Base-by-base conservation (phyloP, 1,140 invertebrate genomes). In the Drosophila bocki region DNA sequence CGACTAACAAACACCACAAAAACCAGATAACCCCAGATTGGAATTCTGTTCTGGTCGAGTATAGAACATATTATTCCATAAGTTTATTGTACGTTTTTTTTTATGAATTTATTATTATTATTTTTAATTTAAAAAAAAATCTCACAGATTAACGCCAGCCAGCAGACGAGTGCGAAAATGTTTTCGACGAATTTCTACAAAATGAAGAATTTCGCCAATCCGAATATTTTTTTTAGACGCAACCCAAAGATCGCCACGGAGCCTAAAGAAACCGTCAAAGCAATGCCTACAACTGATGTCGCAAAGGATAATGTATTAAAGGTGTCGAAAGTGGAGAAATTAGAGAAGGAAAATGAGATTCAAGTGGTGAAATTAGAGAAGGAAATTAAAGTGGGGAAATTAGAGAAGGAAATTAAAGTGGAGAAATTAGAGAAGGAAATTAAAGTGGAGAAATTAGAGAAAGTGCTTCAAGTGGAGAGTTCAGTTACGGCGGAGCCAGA, bases 181-280 rank as follows among this genome's bases (percentile, higher is more conserved):
- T 60, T 76, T 76, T 78, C 80, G 22, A 75, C 67, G 26, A 79
- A 75, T 51, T 82, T 87, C 50, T 79, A 76, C 57, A 79, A 65
- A 19, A 80, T 77, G 83, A 86, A 77, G 48, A 87, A 86, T 61
- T 87, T 87, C 53, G 83, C 83, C 59, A 86, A 82, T 77, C 75
- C 72, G 7, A 56, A 50, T 29, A 53, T 22, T 26, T 56, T 39
- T 56, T 56, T 39, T 56, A 56, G 8, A 15, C 53, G 37, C 53
- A 39, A 11, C 3, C 13, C 7, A 8, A 56, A 56, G 13, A 15
- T 7, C 7, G 33, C n/a, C 1, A 19, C 3, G 0, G 51, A 37
- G 4, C 12, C 33, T 3, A 54, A 22, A 13, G 45, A 12, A 32
- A 19, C 13, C 19, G 26, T 19, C 8, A 29, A 32, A 4, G 22